Evolutionary conservation across 2,888 invertebrate genomes (phyloP), one percentile per base, ranked within the genome.

Genomic region (Caenorhabditis zanzibari): DNA sequence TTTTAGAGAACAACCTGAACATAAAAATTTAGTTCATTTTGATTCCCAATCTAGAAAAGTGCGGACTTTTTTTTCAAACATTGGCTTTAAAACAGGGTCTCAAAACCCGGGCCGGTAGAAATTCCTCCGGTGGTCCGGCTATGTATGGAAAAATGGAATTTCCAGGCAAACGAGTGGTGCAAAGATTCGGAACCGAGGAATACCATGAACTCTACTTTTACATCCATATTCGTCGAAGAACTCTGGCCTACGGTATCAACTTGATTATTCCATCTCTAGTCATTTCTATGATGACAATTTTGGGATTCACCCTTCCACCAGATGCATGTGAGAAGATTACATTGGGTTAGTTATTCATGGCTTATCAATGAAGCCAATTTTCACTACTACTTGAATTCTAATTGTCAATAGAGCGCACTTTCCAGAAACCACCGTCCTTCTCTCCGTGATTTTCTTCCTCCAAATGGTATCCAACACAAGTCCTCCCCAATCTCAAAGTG

Each of bases 131-230:
- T n/a, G n/a, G n/a, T n/a, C n/a, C n/a, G n/a, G n/a, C n/a, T n/a
- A n/a, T n/a, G n/a, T n/a, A 32, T 32, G 32, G 4, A 32, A 32
- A 32, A 32, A 32, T 32, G 32, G 7, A 35, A 16, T 7, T 64
- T 66, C 7, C 52, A 2, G 88, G 88, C 1, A 84, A 82, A 49
- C 59, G 88, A 76, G 83, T 88, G 5, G 88, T 88, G 2, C 85
- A 87, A 28, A 66, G 61, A 14, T 88, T 88, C 38, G 87, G 85
- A 12, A 61, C 79, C 1, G 85, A 88, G 41, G 84, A 85, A 47
- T 88, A 88, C 47, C 88, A 88, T 35, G 88, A 88, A n/a, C 81
- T 88, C 35, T 88, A 85, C 58, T 88, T 82, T 41, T 86, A 88
- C 52, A 88, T 88, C 41, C 81, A 86, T 41, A 86, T 88, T n/a